These are phyloP conservation scores for Andrena hattorfiana DNA, from an alignment of 2,888 invertebrate genomes.

Conservation along the genomic window DNA sequence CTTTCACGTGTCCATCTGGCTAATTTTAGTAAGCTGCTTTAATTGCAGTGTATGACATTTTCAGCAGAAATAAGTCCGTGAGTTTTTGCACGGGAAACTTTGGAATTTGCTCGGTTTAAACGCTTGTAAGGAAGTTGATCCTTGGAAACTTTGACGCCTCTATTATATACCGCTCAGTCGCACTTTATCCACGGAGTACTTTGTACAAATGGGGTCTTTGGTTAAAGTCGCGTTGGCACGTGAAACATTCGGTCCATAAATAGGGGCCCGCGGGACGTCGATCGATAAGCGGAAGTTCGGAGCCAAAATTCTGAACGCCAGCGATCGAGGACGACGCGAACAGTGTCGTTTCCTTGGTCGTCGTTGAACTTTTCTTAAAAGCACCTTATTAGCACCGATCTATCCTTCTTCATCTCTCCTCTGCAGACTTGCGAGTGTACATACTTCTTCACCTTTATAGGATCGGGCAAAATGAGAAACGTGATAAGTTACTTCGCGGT, in stretches of 20 bases:
- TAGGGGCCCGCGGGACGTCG: constrained; percentile 18
- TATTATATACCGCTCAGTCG: not conserved
- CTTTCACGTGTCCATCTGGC: no score
- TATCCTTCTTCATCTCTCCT: constrained; percentile 50
- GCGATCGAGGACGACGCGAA: constrained; percentile 58
- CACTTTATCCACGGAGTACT: constrained; percentile 24
- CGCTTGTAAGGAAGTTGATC: not conserved
- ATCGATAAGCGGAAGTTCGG: constrained; percentile 65
- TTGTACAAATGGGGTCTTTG: constrained; percentile 32
- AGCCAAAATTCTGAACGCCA: constrained; percentile 62
- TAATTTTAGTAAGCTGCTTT: not conserved
- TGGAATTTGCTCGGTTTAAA: not conserved
- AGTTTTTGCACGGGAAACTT: not conserved
- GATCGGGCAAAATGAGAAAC: not conserved
- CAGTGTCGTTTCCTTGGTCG: constrained; percentile 39
- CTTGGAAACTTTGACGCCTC: not conserved
- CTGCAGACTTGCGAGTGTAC: constrained; percentile 21
- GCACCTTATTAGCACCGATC: constrained; percentile 69
- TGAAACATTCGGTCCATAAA: constrained; percentile 39
- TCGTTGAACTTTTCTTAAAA: constrained; percentile 47
- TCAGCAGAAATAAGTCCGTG: not conserved
- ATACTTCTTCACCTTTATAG: not conserved
- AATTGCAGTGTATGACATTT: not conserved
- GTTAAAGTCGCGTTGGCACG: constrained; percentile 9
- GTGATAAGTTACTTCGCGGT: not conserved